Conservation (phyloP, 2,888 invertebrate genomes). For the Lepidonotus clava region DNA sequence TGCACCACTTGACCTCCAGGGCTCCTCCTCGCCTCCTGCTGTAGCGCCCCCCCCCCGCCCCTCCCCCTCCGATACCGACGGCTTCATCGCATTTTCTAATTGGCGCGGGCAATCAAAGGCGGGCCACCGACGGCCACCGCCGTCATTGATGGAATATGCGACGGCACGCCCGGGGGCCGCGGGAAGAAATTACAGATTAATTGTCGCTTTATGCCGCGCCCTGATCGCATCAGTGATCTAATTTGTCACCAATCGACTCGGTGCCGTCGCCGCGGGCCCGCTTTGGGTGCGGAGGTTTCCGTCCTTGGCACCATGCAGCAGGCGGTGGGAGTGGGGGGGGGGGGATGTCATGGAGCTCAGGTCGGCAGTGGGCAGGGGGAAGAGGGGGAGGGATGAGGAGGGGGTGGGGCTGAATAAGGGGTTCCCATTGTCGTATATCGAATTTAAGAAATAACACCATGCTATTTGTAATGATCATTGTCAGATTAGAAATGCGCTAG, state of each 20-base stretch:
- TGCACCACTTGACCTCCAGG: background rate
- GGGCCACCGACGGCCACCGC: background rate
- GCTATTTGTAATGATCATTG: no score
- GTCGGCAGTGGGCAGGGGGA: no score
- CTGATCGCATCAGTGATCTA: conserved; percentile 47
- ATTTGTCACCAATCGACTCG: conserved; percentile 52
- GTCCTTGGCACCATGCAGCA: background rate
- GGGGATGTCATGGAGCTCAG: no score
- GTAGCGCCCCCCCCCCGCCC: background rate
- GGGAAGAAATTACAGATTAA: conserved; percentile 50
- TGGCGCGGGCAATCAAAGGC: conserved; percentile 43
- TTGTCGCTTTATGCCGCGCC: conserved; percentile 47
- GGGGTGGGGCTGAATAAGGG: background rate
- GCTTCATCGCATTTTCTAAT: conserved; percentile 43
- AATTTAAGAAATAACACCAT: no score
- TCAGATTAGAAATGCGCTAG: no score
- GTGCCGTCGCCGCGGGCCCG: background rate
- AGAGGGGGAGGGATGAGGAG: background rate
- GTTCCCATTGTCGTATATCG: background rate
- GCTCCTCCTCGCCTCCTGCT: background rate
- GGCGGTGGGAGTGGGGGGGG: background rate
- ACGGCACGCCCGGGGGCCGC: conserved; percentile 36
- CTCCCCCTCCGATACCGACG: background rate
- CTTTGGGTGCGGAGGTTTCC: background rate
- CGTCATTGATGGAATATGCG: conserved; percentile 41